phyloP scores from a whole-genome alignment of 2,113 vertebrate species.

The Camelus dromedarius region DNA sequence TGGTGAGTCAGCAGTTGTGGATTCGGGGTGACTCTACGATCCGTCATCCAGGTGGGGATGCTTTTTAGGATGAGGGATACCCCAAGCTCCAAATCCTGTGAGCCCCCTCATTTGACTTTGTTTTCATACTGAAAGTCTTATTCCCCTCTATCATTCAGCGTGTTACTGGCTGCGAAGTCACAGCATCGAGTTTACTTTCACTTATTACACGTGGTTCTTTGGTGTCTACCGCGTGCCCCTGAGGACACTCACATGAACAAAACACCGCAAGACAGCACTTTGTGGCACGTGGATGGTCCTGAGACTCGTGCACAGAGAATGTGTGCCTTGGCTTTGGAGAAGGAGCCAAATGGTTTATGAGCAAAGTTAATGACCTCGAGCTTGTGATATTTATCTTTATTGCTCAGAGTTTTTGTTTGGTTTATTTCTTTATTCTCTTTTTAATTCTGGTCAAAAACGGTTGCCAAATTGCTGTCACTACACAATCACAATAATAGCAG shows the following conservation, averaged over 20 bases:
- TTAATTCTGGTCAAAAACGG: background rate
- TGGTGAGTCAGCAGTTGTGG: background rate
- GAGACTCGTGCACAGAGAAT: background rate
- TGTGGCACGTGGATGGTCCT: accelerated
- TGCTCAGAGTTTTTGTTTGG: background rate
- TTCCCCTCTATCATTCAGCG: too few species aligned
- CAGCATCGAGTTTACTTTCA: background rate
- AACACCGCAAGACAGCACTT: background rate
- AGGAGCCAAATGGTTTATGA: background rate
- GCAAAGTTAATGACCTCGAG: background rate
- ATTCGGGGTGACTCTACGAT: background rate
- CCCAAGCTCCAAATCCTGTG: too few species aligned
- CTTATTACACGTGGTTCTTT: background rate
- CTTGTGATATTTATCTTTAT: background rate
- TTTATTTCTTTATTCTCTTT: background rate
- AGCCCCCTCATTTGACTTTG: too few species aligned
- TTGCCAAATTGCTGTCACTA: background rate
- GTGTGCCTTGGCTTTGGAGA: background rate
- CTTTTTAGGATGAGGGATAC: background rate
- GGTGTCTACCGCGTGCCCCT: background rate
- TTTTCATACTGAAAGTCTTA: background rate
- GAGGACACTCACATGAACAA: background rate
- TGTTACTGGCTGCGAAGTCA: background rate
- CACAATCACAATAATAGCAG: too few species aligned
- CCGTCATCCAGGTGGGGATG: background rate